These are phyloP conservation scores for Psilopsiagon aymara DNA, from an alignment of 2,113 vertebrate genomes.

Conservation along the genomic window DNA sequence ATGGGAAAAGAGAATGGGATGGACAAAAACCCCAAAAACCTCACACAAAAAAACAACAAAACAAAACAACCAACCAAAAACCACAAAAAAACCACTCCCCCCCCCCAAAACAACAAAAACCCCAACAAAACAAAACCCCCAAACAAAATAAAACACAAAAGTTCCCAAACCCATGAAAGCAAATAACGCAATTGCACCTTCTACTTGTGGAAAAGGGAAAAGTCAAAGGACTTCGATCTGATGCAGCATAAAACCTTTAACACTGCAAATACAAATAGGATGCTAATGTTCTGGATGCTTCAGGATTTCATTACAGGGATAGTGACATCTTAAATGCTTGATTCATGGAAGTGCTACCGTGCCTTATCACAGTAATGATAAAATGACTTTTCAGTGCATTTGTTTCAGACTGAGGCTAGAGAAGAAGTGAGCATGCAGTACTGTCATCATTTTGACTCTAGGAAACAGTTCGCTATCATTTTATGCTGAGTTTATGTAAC, in stretches of 20 bases:
- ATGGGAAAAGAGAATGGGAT: not conserved
- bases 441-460: not conserved
- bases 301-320: not conserved
- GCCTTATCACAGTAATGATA: not conserved
- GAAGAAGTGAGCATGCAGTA: not conserved
- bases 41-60: rapidly evolving
- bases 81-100: too few relatives aligned
- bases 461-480: not conserved
- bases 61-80: not conserved
- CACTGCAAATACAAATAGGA: not conserved
- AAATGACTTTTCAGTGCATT: not conserved
- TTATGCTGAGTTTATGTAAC: not conserved
- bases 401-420: not conserved
- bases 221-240: not conserved
- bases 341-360: rapidly evolving
- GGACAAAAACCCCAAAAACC: not conserved
- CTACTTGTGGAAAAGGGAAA: not conserved
- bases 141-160: not conserved
- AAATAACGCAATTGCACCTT: not conserved
- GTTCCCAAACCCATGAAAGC: not conserved
- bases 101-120: not conserved
- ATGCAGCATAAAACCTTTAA: not conserved
- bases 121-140: not conserved
- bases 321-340: not conserved
- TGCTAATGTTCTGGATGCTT: not conserved